Base-by-base conservation (phyloP, 1,140 invertebrate genomes). In the Drosophila grimshawi region DNA sequence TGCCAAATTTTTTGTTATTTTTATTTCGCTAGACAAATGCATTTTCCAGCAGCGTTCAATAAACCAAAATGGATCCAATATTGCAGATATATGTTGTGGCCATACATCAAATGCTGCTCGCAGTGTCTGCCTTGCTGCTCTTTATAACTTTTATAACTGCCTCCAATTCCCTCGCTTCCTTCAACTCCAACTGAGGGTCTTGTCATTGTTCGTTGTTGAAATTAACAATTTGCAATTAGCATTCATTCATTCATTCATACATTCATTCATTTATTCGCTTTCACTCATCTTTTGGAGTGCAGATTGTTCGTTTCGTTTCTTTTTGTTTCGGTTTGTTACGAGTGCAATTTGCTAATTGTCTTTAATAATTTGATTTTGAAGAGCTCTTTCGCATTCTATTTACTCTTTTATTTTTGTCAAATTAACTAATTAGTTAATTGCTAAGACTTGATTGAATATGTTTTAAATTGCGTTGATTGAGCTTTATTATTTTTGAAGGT, bases 151-250 rank as follows among this genome's bases (percentile, higher is more conserved):
- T 37, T 2, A 10, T 3, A 43, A n/a, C 27, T 49, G 29, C 29
- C 8, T 10, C 55, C 27, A 39, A 37, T 10, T 33, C n/a, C 39
- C n/a, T 2, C 5, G 27, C 29, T n/a, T 51, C 48, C 29, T 52
- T n/a, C 4, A 33, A 30, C 29, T 35, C 10, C 49, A n/a, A 33
- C 51, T 32, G 5, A 33, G 30, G 49, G 30, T 52, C 29, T 59
- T 59, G 29, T 59, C 41, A 46, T 60, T 46, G 37, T 71, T 76
- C 59, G 67, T 74, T 45, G 32, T 41, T 37, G 11, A 62, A 51
- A 71, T 82, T 78, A 64, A 69, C 62, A 59, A 71, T 69, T 76
- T 52, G 61, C 70, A 82, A 79, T 83, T 83, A 82, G 65, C 80
- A 83, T 72, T 83, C 62, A 71, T 65, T 37, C 53, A 37, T 46